A percentile compares a stretch with the other conserved stretches of the same genome.
Conservation (phyloP, 1,140 invertebrate species). For the Epicauta chinensis region DNA sequence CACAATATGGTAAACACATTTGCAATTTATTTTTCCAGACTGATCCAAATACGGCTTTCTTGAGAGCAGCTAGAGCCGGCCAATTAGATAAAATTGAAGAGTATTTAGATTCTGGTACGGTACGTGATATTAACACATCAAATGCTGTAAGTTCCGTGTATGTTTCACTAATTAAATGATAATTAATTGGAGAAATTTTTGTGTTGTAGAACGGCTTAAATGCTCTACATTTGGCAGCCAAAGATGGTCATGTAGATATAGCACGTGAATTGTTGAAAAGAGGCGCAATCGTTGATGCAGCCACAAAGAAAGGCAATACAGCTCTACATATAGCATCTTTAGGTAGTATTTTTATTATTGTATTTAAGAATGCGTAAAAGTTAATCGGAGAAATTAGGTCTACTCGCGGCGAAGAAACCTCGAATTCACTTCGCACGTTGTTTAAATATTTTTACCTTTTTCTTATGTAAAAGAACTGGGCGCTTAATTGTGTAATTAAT, state of each 20-base stretch:
- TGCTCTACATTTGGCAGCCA: constrained; percentile 94
- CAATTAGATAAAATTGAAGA: constrained; percentile 94
- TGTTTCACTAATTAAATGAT: background rate
- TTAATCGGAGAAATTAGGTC: no score
- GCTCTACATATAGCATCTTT: constrained; percentile 98
- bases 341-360: constrained; percentile 46
- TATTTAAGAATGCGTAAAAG: no score
- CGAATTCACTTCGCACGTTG: no score
- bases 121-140: constrained; percentile 91
- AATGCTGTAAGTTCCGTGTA: constrained; percentile 76
- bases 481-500: no score
- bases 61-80: constrained; percentile 92
- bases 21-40: constrained; percentile 55
- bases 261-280: constrained; percentile 86
- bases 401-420: no score
- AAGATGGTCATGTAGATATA: constrained; percentile 95
- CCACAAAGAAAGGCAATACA: constrained; percentile 99
- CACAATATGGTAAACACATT: background rate
- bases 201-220: constrained; percentile 87
- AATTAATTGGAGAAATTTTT: constrained; percentile 8
- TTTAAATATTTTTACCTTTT: no score
- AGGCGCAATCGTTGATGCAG: constrained; percentile 90
- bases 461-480: no score
- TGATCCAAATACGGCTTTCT: constrained; percentile 76
- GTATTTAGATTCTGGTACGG: constrained; percentile 82